Percentiles rank a stretch among this genome's conserved stretches.
Conservation (phyloP, 2,888 invertebrate species). For the Craniophora ligustri region DNA sequence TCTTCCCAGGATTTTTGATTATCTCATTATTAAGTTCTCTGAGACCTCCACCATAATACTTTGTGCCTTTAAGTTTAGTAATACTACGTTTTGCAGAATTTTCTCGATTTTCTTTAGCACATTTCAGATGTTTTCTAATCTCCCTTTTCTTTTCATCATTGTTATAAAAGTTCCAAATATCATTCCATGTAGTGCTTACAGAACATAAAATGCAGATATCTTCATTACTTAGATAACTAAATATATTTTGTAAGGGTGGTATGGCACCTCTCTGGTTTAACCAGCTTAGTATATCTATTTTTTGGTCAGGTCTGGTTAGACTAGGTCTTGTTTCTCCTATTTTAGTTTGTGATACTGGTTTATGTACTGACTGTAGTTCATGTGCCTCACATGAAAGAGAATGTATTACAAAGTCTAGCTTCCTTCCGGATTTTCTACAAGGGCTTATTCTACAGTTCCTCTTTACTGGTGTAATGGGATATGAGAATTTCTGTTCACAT, state of each 20-base stretch:
- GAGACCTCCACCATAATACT: conserved; percentile 61
- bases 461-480: conserved; percentile 82
- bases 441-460: conserved; percentile 75
- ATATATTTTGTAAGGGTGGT: conserved; percentile 76
- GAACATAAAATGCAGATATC: conserved; percentile 78
- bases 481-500: conserved; percentile 63
- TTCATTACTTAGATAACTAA: conserved; percentile 74
- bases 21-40: conserved; percentile 77
- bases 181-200: conserved; percentile 77
- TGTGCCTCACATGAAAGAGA: conserved; percentile 76
- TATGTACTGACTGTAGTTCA: conserved; percentile 64
- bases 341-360: conserved; percentile 57
- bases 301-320: conserved; percentile 74
- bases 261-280: conserved; percentile 67
- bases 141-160: conserved; percentile 68
- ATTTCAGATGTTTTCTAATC: conserved; percentile 66
- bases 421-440: conserved; percentile 72
- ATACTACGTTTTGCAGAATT: conserved; percentile 59
- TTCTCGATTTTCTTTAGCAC: conserved; percentile 77
- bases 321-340: conserved; percentile 54
- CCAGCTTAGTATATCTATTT: conserved; percentile 79
- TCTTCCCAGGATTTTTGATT: conserved; percentile 53
- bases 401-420: conserved; percentile 77
- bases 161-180: conserved; percentile 71
- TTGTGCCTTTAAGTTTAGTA: conserved; percentile 55